Evolutionary conservation across 1,140 invertebrate species (phyloP).

Genomic region (Tetraneura akinire): DNA sequence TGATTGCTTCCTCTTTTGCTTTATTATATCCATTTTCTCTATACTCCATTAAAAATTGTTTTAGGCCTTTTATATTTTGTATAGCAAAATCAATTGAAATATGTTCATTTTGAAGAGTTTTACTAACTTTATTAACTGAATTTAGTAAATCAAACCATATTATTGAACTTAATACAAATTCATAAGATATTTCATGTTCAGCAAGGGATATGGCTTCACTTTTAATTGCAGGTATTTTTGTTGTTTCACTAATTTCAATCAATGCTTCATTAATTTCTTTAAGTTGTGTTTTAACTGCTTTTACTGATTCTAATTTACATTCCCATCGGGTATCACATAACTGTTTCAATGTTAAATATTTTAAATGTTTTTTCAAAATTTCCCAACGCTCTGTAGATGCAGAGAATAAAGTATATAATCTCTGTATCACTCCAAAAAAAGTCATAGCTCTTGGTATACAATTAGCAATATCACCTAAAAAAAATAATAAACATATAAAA

Average conservation of each 20-base stretch:
- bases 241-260: neutral
- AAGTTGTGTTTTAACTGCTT: conserved; percentile 1
- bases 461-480: conserved; percentile 24
- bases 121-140: neutral
- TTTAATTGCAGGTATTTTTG: conserved; percentile 11
- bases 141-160: conserved; percentile 37
- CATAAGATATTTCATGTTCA: conserved; percentile 21
- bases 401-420: conserved; percentile 4
- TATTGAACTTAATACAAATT: conserved; percentile 23
- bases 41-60: no score
- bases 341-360: conserved; percentile 3
- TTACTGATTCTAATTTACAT: conserved; percentile 1
- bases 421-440: conserved; percentile 13
- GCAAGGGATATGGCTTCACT: conserved; percentile 3
- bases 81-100: no score
- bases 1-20: no score
- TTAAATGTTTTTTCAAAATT: conserved; percentile 16
- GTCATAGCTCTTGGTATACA: conserved; percentile 16
- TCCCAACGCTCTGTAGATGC: conserved; percentile 6
- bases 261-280: neutral
- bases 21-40: no score
- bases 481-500: neutral
- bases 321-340: conserved; percentile 19
- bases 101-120: no score
- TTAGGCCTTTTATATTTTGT: no score